Conservation (phyloP, 2,797 vertebrate species). For the Limnodromus scolopaceus region DNA sequence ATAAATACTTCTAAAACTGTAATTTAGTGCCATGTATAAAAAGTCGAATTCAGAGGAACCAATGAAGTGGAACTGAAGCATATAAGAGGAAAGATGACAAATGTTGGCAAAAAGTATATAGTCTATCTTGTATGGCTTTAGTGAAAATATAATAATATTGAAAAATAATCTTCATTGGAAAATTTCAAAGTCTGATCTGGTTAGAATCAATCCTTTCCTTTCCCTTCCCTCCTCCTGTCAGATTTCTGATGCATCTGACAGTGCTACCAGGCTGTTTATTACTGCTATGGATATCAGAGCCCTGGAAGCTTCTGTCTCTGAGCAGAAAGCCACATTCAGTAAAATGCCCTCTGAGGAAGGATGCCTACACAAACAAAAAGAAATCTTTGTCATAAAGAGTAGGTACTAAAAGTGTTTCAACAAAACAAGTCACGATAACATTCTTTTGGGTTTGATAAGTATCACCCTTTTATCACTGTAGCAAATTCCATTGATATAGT, state of each 20-base stretch:
- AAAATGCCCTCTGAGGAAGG: conserved; percentile 13
- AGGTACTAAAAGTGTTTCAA: conserved; percentile 4
- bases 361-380: neutral
- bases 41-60: neutral
- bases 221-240: neutral
- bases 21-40: neutral
- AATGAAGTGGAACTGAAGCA: neutral
- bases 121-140: neutral
- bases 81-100: neutral
- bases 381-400: neutral
- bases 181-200: neutral
- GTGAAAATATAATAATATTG: conserved; percentile 18
- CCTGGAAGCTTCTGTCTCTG: neutral
- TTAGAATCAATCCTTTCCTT: neutral
- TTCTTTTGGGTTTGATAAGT: neutral
- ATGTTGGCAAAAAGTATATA: neutral
- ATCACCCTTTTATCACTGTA: neutral
- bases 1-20: neutral
- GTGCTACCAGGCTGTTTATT: neutral
- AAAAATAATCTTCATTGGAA: conserved; percentile 11
- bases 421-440: neutral
- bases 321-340: conserved; percentile 26
- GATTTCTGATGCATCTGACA: conserved; percentile 21
- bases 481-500: neutral
- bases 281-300: neutral